Percentiles rank a stretch among this genome's conserved stretches.
phyloP scores from a whole-genome alignment of 30 jellyfish, hydroid and myxozoan genomes.

The Rhopilema esculentum region DNA sequence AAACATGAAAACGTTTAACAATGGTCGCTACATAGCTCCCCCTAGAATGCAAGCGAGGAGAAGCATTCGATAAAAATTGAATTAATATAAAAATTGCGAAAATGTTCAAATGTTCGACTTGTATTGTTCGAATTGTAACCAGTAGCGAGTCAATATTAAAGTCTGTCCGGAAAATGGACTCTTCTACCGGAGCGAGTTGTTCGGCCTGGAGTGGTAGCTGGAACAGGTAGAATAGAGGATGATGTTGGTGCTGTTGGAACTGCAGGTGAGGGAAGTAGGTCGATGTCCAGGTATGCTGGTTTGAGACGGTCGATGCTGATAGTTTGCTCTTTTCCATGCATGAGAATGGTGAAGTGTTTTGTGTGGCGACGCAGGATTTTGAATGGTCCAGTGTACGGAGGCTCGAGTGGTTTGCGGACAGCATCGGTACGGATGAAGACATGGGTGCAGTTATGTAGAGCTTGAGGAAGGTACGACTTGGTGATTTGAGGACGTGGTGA shows the following conservation, averaged over 20 bases:
- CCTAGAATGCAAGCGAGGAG: no score
- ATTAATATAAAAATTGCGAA: no score
- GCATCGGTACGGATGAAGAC: slow-evolving; percentile 54
- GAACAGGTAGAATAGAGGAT: not conserved
- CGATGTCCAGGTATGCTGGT: slow-evolving; percentile 61
- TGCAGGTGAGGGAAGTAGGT: slow-evolving; percentile 16
- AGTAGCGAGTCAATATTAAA: no score
- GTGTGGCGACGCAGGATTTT: slow-evolving; percentile 6
- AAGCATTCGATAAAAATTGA: no score
- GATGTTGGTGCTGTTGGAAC: not conserved
- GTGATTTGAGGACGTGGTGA: no score
- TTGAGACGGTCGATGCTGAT: slow-evolving; percentile 61
- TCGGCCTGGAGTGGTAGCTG: slow-evolving; percentile 8
- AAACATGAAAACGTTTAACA: no score
- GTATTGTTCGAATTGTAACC: no score
- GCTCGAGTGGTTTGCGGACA: slow-evolving; percentile 52
- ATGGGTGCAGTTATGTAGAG: slow-evolving; percentile 22
- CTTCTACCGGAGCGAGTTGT: slow-evolving; percentile 55
- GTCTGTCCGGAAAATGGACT: slow-evolving; percentile 33
- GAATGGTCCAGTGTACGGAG: slow-evolving; percentile 62
- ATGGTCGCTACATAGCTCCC: no score
- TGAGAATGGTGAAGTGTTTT: slow-evolving; percentile 1
- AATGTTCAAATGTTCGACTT: no score
- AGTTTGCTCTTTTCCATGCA: no score
- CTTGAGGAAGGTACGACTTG: not conserved